Base-by-base conservation (phyloP, 2,113 vertebrate species). In the Megaceryle torquata region DNA sequence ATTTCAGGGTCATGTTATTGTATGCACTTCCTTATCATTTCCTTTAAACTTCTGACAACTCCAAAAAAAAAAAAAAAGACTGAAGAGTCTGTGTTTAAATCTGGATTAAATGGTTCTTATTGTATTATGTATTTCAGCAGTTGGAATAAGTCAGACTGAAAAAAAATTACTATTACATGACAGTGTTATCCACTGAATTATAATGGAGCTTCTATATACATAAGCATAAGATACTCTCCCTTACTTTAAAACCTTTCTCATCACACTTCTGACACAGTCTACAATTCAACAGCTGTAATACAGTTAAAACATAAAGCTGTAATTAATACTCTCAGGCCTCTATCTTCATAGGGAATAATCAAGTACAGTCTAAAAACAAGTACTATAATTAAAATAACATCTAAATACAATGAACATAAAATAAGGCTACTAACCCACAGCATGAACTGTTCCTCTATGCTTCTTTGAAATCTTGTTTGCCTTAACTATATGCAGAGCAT, bases 381-480 rank as follows among this genome's bases (percentile, higher is more conserved):
- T 13, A 88, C 50, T 15, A 70, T 50, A 75, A 83, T 82, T 68
- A 71, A 95, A 59, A 74, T 63, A 94, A 87, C 79, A 68, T 85
- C 81, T 72, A 85, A 56, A 24, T 64, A 80, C 60, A 86, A 91
- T 35, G 56, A 96, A 86, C 46, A 69, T 69, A 82, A 83, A 91
- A 76, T 82, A 97, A 96, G 67, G 64, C 71, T 97, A 98, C 98
- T 98, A 96, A 98, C 98, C 98, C 90, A 97, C 93, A 96, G 97
- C 91, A 65, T 97, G 98, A 91, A 97, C 98, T 61, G 98, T 91
- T 97, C 98, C 97, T 97, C 98, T 98, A 53, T 98, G 98, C 97
- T 97, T 99, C 97, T 98, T 98, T 86, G 96, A 98, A 82, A 87
- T 97, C 97, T 98, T 99, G 96, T 92, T 98, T 69, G 97, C 93